A percentile compares a stretch with the other conserved stretches of the same genome.
Conservation (phyloP, 2,888 invertebrate species). For the Acrocyrtus sp. region DNA sequence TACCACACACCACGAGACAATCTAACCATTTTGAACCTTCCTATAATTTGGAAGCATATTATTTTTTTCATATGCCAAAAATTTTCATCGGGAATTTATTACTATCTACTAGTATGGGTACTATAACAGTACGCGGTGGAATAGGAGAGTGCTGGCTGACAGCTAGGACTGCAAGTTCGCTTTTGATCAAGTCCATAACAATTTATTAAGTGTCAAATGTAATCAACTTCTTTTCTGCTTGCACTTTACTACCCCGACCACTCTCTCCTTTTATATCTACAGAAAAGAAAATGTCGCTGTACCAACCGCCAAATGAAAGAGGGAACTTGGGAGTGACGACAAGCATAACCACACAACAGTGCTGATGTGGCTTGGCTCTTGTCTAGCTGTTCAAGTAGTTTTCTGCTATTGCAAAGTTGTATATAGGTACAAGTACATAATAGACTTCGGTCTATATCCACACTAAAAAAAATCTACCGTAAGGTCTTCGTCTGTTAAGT, state of each 20-base stretch:
- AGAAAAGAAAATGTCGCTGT: background rate
- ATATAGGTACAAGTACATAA: no score
- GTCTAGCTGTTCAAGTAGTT: no score
- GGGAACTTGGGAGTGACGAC: background rate
- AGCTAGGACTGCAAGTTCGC: slow-evolving; percentile 38
- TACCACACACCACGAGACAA: background rate
- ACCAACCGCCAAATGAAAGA: no score
- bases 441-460: no score
- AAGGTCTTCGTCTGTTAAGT: no score
- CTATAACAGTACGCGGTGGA: no score
- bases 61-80: background rate
- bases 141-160: slow-evolving; percentile 22
- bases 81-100: no score
- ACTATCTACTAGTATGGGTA: no score
- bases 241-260: slow-evolving; percentile 15
- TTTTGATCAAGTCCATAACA: slow-evolving; percentile 52
- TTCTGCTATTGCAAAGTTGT: no score
- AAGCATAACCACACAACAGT: background rate
- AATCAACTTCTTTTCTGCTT: slow-evolving; percentile 49
- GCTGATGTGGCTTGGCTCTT: no score
- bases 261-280: background rate
- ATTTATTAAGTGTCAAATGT: slow-evolving; percentile 54
- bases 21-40: background rate
- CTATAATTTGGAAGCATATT: background rate
- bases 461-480: background rate